Evolutionary conservation across 2,888 invertebrate species (phyloP).

Genomic region (Andricus quercusramuli): DNA sequence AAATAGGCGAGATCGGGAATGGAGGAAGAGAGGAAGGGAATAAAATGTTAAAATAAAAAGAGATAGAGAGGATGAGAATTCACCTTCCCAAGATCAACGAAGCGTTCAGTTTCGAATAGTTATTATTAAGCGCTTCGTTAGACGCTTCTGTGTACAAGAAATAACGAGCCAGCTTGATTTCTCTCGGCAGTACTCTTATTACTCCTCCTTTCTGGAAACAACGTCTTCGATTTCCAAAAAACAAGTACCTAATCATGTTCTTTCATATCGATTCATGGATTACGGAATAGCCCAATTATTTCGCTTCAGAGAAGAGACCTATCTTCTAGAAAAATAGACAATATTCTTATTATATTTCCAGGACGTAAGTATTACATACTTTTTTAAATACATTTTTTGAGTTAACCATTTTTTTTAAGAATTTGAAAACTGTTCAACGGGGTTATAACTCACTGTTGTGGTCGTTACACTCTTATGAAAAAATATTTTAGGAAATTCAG

Average conservation of each 20-base stretch:
- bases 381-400: too few relatives aligned
- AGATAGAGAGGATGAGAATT: conserved; percentile 50
- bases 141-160: conserved; percentile 51
- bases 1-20: conserved; percentile 13
- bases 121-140: conserved; percentile 64
- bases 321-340: background rate
- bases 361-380: background rate
- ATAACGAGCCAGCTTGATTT: background rate
- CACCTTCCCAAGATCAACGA: conserved; percentile 41
- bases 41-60: conserved; percentile 8
- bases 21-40: conserved; percentile 45
- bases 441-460: too few relatives aligned
- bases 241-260: background rate
- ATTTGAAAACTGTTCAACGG: too few relatives aligned
- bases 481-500: too few relatives aligned
- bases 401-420: too few relatives aligned
- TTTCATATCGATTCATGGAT: background rate
- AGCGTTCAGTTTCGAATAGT: conserved; percentile 54
- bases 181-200: background rate
- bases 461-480: too few relatives aligned
- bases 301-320: background rate
- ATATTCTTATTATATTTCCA: background rate
- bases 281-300: conserved; percentile 14
- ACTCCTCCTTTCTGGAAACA: background rate
- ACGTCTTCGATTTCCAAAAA: background rate